phyloP scores from a whole-genome alignment of 2,888 invertebrate genomes.

The Himalopsyche kuldschensis region DNA sequence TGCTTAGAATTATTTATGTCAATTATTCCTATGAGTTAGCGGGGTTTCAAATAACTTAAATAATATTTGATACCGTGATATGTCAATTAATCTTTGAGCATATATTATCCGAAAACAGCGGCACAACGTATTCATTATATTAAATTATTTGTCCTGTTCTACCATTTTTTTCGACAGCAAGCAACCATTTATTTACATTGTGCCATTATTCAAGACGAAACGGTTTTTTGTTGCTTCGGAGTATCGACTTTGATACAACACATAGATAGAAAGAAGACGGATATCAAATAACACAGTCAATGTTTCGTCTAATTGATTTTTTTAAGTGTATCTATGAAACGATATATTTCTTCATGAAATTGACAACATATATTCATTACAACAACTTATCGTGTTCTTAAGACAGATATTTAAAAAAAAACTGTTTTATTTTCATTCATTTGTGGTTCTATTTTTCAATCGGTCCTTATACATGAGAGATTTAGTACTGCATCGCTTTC shows the following conservation, averaged over 20 bases:
- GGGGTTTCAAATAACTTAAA: background rate
- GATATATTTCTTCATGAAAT: background rate
- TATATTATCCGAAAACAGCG: background rate
- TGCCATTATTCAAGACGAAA: background rate
- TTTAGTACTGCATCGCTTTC: no score
- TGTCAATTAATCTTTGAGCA: background rate
- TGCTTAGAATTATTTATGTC: background rate
- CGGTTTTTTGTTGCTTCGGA: background rate
- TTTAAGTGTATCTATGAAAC: background rate
- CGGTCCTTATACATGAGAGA: background rate
- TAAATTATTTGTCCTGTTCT: background rate
- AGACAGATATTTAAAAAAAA: background rate
- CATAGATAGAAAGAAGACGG: background rate
- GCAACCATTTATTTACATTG: background rate
- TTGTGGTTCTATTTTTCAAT: background rate
- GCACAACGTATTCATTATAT: background rate
- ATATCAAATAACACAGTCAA: background rate
- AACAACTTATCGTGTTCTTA: background rate
- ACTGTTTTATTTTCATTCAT: background rate
- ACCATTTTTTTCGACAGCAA: background rate
- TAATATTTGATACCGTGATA: background rate
- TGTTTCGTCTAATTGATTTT: background rate
- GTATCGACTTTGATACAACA: background rate
- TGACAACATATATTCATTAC: background rate
- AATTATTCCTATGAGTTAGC: background rate